Evolutionary conservation across 2,797 vertebrate species (phyloP).

Genomic region (Eulemur coronatus): DNA sequence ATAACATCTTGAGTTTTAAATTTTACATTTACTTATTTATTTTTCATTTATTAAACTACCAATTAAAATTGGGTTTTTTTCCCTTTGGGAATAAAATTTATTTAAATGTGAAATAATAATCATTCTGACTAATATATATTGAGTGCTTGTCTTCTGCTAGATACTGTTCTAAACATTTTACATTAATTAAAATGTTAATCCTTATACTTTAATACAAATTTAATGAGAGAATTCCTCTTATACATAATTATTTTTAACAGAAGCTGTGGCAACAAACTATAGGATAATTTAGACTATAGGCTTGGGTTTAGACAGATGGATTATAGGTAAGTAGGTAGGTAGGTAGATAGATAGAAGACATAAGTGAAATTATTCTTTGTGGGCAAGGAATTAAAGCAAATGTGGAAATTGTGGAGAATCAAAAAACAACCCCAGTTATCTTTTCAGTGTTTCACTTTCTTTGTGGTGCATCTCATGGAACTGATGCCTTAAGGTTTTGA

Average conservation of each 20-base stretch:
- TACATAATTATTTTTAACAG: neutral
- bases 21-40: neutral
- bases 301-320: neutral
- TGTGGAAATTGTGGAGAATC: neutral
- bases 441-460: neutral
- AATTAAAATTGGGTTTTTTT: neutral
- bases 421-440: neutral
- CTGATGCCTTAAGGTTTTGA: neutral
- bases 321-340: neutral
- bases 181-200: neutral
- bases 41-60: neutral
- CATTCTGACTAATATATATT: neutral
- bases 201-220: neutral
- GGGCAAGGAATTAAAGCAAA: neutral
- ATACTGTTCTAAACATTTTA: neutral
- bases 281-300: neutral
- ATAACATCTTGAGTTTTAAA: neutral
- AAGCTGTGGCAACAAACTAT: neutral
- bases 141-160: neutral
- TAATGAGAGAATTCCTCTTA: neutral
- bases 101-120: neutral
- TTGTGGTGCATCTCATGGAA: neutral
- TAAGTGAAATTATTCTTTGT: neutral
- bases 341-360: neutral
- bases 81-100: neutral